A percentile compares a stretch with the other conserved stretches of the same genome.
Conservation (phyloP, 1,140 invertebrate species). For the Vollenhovia emeryi region DNA sequence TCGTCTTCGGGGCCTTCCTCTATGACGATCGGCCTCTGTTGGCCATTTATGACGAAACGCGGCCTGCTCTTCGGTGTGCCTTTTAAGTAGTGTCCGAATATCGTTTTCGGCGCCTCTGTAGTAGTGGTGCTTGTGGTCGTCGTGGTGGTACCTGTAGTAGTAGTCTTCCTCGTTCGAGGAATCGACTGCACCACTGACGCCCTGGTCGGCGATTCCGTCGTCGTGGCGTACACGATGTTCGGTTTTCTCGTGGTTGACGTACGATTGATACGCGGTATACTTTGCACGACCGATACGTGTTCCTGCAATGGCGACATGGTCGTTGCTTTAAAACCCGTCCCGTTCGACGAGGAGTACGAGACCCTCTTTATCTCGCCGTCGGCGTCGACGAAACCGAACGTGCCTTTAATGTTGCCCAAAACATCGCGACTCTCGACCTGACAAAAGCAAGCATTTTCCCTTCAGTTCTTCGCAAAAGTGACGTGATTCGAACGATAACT, state of each 20-base stretch:
- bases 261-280: conserved; percentile 82
- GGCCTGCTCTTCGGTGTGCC: conserved; percentile 76
- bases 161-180: conserved; percentile 85
- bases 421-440: conserved; percentile 92
- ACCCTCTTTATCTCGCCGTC: conserved; percentile 93
- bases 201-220: conserved; percentile 83
- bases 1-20: conserved; percentile 76
- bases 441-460: conserved; percentile 64
- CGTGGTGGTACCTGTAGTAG: conserved; percentile 74
- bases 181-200: conserved; percentile 88
- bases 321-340: conserved; percentile 86
- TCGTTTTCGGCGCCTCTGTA: conserved; percentile 76
- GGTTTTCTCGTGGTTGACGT: conserved; percentile 79
- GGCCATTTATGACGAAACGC: conserved; percentile 81
- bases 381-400: conserved; percentile 94
- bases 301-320: conserved; percentile 84
- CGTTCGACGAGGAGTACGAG: conserved; percentile 90
- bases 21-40: conserved; percentile 77
- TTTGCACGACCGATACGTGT: conserved; percentile 85
- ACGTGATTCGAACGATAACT: background rate
- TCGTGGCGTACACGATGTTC: conserved; percentile 81
- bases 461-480: conserved; percentile 27
- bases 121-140: conserved; percentile 77
- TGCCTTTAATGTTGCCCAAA: conserved; percentile 93
- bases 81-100: conserved; percentile 73